phyloP scores from a whole-genome alignment of 2,797 vertebrate genomes.

The Acrossocheilus wenchowensis region DNA sequence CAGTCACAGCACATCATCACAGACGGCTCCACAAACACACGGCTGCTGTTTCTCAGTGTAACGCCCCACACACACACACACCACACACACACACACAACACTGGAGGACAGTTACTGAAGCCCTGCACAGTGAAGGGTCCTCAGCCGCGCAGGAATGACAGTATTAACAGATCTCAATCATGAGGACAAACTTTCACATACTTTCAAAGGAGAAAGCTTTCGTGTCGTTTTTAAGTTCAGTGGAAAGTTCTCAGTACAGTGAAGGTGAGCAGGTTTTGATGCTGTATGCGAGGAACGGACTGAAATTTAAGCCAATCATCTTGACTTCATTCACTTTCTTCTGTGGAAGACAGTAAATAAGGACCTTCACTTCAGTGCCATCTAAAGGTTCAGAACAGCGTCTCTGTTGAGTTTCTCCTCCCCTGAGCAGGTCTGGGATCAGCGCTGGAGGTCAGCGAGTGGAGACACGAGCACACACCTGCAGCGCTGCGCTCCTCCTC shows the following conservation, averaged over 20 bases:
- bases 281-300: neutral
- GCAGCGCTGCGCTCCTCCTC: constrained; percentile 34
- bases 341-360: neutral
- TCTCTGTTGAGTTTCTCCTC: neutral
- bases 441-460: constrained; percentile 16
- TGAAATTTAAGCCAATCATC: neutral
- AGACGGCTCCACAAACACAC: too few relatives aligned
- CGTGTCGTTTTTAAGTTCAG: neutral
- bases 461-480: constrained; percentile 35
- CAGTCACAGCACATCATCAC: too few relatives aligned
- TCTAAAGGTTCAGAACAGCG: neutral
- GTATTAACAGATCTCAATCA: neutral
- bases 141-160: neutral
- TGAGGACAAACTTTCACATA: neutral
- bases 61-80: too few relatives aligned
- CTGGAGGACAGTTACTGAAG: neutral
- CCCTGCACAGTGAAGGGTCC: neutral
- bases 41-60: too few relatives aligned
- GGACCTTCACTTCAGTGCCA: neutral
- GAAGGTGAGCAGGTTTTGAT: neutral
- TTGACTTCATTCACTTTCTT: neutral
- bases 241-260: neutral
- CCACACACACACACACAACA: neutral
- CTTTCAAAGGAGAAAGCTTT: neutral
- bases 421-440: constrained; percentile 1